Evolutionary conservation across 2,113 vertebrate species (phyloP).

Genomic region (Nesogale talazaci): DNA sequence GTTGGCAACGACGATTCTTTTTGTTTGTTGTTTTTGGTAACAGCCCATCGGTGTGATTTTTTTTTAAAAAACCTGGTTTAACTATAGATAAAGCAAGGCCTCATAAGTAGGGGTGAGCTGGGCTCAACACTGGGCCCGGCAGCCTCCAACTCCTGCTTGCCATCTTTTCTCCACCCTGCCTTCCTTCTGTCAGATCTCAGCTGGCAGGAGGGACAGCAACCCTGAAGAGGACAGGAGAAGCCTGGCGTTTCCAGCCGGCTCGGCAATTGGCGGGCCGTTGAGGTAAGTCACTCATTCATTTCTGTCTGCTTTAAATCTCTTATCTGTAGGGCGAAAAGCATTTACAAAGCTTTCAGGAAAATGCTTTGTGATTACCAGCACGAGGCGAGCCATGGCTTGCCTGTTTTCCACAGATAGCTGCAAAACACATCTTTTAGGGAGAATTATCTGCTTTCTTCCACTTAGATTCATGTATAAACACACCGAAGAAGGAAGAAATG

Average conservation of each 20-base stretch:
- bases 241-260: slow-evolving; percentile 50
- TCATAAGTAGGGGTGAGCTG: neutral
- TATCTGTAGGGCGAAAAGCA: slow-evolving; percentile 68
- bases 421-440: slow-evolving; percentile 70
- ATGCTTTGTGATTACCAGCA: slow-evolving; percentile 68
- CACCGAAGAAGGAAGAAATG: slow-evolving; percentile 53
- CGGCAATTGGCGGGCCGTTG: neutral
- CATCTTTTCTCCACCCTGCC: neutral
- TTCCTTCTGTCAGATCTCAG: neutral
- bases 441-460: slow-evolving; percentile 62
- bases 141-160: neutral
- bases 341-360: slow-evolving; percentile 81
- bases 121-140: neutral
- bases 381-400: slow-evolving; percentile 21
- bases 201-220: slow-evolving; percentile 19
- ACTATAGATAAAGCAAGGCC: neutral
- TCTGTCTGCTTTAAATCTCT: slow-evolving; percentile 75
- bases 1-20: neutral
- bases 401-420: slow-evolving; percentile 64
- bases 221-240: slow-evolving; percentile 35
- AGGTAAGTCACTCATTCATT: slow-evolving; percentile 74
- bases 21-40: neutral
- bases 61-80: neutral
- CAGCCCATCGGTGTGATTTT: neutral
- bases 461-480: slow-evolving; percentile 75